Evolutionary conservation across 1,140 invertebrate species (phyloP), one percentile per base, ranked within the genome.

Genomic region (Lepidostoma basale): DNA sequence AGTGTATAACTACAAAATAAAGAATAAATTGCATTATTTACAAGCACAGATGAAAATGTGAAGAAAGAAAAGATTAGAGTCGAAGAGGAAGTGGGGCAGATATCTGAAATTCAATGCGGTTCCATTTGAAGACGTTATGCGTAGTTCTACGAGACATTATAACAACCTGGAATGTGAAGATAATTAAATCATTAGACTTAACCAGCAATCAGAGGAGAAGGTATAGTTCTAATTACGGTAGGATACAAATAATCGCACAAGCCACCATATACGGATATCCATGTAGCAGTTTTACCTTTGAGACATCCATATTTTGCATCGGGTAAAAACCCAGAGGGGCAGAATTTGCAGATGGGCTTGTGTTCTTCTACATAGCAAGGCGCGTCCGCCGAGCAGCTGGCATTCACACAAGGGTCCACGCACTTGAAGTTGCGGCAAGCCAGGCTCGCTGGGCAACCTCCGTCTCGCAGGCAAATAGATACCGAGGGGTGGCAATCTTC

Each of bases 281-380:
- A 67, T 69, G 67, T 69, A 63, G 67, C 45, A 64, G 58, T 59
- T 70, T 93, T 95, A 95, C 94, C 94, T 95, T 95, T 94, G 84
- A 93, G 88, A 87, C 93, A 96, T 90, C 93, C 93, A 87, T 91
- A 91, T 87, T 90, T 91, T 80, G 89, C 85, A 84, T 95, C 93
- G 82, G 90, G 87, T 85, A 89, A 88, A 87, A 92, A 95, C 86
- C 93, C 93, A 81, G 86, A 86, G 77, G 93, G 93, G 88, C 94
- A 96, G 88, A 94, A 95, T 88, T 94, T 94, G 91, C 94, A 95
- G 80, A 93, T 89, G 72, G 93, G 90, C 84, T 91, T 92, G 85
- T 95, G 93, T 83, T 95, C 92, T 88, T 95, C 92, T 74, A 95
- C 93, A 84, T 89, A 91, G 85, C 93, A 96, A 75, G 92, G 92